Evolutionary conservation across 2,888 invertebrate species (phyloP).

Genomic region (Pollenia angustigena): DNA sequence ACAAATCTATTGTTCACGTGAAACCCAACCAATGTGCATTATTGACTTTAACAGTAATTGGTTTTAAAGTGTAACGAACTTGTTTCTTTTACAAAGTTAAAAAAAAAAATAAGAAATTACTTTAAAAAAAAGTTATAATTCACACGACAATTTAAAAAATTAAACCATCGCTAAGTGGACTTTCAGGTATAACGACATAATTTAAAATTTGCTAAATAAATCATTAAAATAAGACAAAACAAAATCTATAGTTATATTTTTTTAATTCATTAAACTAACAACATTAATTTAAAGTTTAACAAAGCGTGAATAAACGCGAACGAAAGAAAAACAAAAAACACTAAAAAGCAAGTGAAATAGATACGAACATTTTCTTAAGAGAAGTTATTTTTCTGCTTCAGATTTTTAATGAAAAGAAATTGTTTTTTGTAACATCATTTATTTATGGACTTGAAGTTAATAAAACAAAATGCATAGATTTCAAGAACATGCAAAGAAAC

Average conservation of each 20-base stretch:
- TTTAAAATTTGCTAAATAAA: conserved; percentile 43
- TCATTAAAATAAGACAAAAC: conserved; percentile 20
- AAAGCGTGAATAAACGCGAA: conserved; percentile 53
- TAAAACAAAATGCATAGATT: conserved; percentile 43
- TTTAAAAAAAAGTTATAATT: conserved; percentile 4
- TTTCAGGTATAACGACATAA: conserved; percentile 18
- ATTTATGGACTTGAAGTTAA: conserved; percentile 33
- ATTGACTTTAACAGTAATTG: neutral
- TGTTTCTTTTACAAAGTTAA: neutral
- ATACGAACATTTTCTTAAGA: neutral
- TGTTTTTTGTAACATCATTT: conserved; percentile 18
- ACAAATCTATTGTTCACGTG: too few species aligned
- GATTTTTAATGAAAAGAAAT: conserved; percentile 46
- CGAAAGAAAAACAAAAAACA: neutral
- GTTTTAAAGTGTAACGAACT: conserved; percentile 51
- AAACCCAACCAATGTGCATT: neutral
- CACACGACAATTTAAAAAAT: conserved; percentile 31
- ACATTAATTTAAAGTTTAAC: conserved; percentile 33
- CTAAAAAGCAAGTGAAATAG: conserved; percentile 29
- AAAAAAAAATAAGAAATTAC: neutral
- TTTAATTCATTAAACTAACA: conserved; percentile 13
- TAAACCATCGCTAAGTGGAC: neutral
- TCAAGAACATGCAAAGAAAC: conserved; percentile 58
- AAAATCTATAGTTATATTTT: neutral
- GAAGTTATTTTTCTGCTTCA: conserved; percentile 1